Conservation (phyloP, 2,113 vertebrate species). For the Ceratotherium simum region DNA sequence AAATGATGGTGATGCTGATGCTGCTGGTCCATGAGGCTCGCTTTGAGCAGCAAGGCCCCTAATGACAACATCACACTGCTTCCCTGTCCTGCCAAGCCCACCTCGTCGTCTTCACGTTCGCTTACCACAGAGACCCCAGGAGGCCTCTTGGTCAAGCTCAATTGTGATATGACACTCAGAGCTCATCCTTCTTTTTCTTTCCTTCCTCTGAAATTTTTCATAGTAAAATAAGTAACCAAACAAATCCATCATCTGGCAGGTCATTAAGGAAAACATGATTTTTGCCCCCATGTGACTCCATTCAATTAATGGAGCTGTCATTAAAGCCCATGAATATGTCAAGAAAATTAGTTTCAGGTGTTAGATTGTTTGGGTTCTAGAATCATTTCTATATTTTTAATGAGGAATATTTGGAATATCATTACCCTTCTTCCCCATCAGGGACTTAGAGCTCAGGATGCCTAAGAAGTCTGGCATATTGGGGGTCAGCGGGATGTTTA, state of each 20-base stretch:
- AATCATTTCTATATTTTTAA: slow-evolving; percentile 82
- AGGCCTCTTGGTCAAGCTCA: neutral
- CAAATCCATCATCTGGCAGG: slow-evolving; percentile 66
- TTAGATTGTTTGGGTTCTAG: slow-evolving; percentile 72
- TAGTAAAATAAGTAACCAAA: slow-evolving; percentile 62
- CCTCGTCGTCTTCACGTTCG: neutral
- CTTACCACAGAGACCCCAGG: neutral
- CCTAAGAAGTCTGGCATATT: slow-evolving; percentile 45
- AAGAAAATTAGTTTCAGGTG: slow-evolving; percentile 81
- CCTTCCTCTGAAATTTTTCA: slow-evolving; percentile 25
- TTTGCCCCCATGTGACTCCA: slow-evolving; percentile 72
- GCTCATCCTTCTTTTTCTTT: neutral
- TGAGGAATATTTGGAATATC: slow-evolving; percentile 69
- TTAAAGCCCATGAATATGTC: slow-evolving; percentile 73
- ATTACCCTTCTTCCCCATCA: slow-evolving; percentile 67
- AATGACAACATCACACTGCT: neutral
- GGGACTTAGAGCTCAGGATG: neutral
- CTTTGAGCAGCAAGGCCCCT: neutral
- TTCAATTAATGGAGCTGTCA: slow-evolving; percentile 84
- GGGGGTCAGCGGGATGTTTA: slow-evolving; percentile 18
- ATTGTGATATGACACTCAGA: neutral
- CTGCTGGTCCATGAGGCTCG: neutral
- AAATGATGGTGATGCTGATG: neutral
- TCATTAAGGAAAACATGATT: slow-evolving; percentile 76
- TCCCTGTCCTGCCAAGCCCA: neutral